Base-by-base conservation (phyloP, 2,888 invertebrate species). In the Suillia variegata region DNA sequence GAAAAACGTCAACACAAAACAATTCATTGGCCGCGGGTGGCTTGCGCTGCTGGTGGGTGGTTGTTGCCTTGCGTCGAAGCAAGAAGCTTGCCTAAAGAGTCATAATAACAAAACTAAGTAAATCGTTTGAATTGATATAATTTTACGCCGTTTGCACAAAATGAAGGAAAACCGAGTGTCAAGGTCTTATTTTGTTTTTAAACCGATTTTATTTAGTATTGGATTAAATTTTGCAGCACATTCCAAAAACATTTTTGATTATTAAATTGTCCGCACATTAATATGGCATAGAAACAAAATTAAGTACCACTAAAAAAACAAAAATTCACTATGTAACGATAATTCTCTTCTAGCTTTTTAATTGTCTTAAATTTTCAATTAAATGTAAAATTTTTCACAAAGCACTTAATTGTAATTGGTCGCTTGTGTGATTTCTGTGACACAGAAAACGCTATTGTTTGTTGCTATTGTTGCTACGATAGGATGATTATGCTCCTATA, bases 401-500 rank as follows among this genome's bases (percentile, higher is more conserved):
- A 60, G 47, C 54, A 68, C 59, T 73, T 66, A 67, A 66, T 67
- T 76, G 76, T 76, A 76, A 68, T 73, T 77, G 76, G 74, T 66
- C 71, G 74, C 69, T 73, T 78, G 76, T 77, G 78, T 77, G 79
- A 78, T 76, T 78, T 72, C 76, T 70, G 76, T 78, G 78, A 79
- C 78, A 78, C 75, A 78, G 78, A 78, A 78, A 78, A 76, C 71
- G 75, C 77, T 74, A 78, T 78, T 78, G 78, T 78, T 74, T 59
- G 56, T 62, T 54, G 51, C 18, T 52, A 55, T 58, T 62, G 22
- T 59, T 21, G 45, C 33, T 42, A 34, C 59, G 59, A 65, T 66
- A 64, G 58, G 67, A 70, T 68, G 67, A 70, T 55, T 69, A 67
- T 66, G 67, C 62, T 62, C 66, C 67, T 63, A 71, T 70, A 67